A percentile compares a stretch with the other conserved stretches of the same genome.
phyloP scores from a whole-genome alignment of 2,888 invertebrate species.

The Bombyx huttoni region DNA sequence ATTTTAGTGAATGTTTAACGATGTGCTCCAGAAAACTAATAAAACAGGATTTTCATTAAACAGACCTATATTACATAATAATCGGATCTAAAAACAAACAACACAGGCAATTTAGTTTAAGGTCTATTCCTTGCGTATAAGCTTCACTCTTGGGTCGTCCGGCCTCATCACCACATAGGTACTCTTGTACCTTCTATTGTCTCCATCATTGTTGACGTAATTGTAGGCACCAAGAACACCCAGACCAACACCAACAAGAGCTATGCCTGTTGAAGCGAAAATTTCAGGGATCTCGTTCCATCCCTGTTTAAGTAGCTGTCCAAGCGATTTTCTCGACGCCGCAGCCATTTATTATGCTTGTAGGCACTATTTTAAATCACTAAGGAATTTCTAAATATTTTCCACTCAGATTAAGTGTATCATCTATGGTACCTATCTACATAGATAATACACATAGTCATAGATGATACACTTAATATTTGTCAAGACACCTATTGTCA shows the following conservation, averaged over 20 bases:
- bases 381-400: neutral
- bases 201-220: conserved; percentile 73
- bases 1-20: neutral
- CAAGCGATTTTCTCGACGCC: conserved; percentile 39
- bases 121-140: conserved; percentile 3
- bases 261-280: conserved; percentile 73
- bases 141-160: conserved; percentile 75
- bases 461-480: too few relatives aligned
- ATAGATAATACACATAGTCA: too few relatives aligned
- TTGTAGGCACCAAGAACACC: conserved; percentile 54
- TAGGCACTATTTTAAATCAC: neutral
- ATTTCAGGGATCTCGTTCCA: conserved; percentile 83
- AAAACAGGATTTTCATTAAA: conserved; percentile 14
- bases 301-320: conserved; percentile 50
- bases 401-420: too few relatives aligned
- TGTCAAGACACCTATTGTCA: too few relatives aligned
- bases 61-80: conserved; percentile 58
- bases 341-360: conserved; percentile 29
- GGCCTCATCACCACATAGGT: conserved; percentile 76
- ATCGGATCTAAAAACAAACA: conserved; percentile 19
- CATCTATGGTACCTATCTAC: too few relatives aligned
- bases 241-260: conserved; percentile 69
- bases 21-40: conserved; percentile 5
- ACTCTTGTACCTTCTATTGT: conserved; percentile 77
- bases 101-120: neutral